phyloP scores from a whole-genome alignment of 2,888 invertebrate genomes.

The Pemphredon lugubris region DNA sequence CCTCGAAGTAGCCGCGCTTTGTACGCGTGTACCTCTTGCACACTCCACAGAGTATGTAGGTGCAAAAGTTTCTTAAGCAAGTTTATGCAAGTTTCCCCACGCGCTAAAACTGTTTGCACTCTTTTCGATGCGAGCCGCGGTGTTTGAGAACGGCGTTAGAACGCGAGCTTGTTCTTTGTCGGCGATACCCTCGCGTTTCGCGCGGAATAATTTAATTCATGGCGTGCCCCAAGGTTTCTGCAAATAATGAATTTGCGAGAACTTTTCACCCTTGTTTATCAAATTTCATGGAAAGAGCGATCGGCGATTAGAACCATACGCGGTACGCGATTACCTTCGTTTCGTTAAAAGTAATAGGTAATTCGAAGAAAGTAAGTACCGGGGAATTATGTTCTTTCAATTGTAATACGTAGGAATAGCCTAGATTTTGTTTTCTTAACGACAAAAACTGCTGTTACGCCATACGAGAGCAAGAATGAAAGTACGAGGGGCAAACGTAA shows the following conservation, averaged over 20 bases:
- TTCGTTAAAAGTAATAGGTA: constrained; percentile 1
- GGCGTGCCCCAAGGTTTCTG: no score
- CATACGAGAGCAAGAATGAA: constrained; percentile 32
- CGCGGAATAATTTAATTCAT: no score
- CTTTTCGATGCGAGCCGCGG: neutral
- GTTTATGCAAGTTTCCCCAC: constrained; percentile 36
- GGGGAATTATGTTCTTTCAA: constrained; percentile 12
- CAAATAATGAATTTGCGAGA: no score
- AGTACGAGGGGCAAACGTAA: constrained; percentile 30
- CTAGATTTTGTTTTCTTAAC: constrained; percentile 24
- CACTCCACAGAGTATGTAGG: constrained; percentile 14
- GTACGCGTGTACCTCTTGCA: neutral
- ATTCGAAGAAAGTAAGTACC: neutral
- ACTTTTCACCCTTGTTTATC: no score
- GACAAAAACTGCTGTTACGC: constrained; percentile 18
- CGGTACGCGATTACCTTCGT: neutral
- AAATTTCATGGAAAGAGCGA: neutral
- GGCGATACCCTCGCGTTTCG: no score
- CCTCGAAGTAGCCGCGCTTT: neutral
- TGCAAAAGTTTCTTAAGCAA: constrained; percentile 28
- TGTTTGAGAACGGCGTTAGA: neutral
- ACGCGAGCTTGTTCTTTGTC: no score
- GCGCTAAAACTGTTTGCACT: neutral
- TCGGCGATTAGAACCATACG: neutral
- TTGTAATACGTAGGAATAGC: neutral